Percentiles rank a stretch among this genome's conserved stretches.
Evolutionary conservation across 2,888 invertebrate species (phyloP).

Genomic region (Calameuta idolon): DNA sequence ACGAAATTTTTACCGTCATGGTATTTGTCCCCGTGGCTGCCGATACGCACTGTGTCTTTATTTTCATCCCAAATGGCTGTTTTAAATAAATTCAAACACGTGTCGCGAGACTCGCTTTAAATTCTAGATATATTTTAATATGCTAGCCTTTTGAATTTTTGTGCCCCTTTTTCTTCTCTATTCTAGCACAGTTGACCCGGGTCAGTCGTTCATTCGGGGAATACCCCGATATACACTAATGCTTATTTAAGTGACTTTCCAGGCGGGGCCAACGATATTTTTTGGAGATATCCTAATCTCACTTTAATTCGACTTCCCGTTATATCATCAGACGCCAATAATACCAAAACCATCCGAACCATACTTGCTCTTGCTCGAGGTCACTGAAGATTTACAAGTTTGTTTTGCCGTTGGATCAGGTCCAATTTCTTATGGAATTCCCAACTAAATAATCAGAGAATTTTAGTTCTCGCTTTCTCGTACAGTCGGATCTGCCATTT

Average conservation of each 20-base stretch:
- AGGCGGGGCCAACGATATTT: conserved; percentile 28
- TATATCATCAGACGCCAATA: conserved; percentile 33
- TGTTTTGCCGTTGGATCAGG: neutral
- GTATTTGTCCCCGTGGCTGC: neutral
- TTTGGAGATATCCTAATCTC: conserved; percentile 46
- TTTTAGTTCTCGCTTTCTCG: neutral
- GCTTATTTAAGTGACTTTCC: conserved; percentile 59
- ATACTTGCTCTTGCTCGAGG: neutral
- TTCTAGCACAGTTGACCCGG: conserved; percentile 18
- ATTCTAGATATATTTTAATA: neutral
- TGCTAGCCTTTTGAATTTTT: neutral
- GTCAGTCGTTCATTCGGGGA: conserved; percentile 31
- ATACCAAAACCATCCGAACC: neutral
- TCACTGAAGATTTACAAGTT: neutral
- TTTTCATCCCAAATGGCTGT: neutral
- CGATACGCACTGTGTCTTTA: neutral
- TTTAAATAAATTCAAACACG: neutral
- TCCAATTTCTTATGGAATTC: neutral
- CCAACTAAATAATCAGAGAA: neutral
- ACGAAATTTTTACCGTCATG: neutral
- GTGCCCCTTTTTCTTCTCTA: neutral
- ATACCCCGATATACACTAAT: conserved; percentile 46
- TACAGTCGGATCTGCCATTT: neutral
- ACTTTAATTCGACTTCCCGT: conserved; percentile 56
- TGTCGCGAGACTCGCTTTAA: neutral